These are phyloP conservation scores for Litoditis marina DNA, from an alignment of 2,888 invertebrate genomes.

Conservation along the genomic window DNA sequence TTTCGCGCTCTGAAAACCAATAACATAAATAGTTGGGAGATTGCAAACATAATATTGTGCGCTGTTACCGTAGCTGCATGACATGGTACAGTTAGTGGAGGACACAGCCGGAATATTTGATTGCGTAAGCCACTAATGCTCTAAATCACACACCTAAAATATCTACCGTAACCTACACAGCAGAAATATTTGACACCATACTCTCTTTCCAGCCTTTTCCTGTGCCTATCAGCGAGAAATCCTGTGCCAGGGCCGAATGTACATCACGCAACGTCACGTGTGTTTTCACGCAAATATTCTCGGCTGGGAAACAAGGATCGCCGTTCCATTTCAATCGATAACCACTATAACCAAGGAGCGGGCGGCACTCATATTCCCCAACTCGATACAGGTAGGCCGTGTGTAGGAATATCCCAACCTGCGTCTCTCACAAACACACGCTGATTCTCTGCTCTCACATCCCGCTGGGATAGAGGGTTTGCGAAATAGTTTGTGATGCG, in stretches of 20 bases:
- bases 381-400: conserved; percentile 79
- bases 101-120: too few species aligned
- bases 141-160: background rate
- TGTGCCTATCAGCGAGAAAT: conserved; percentile 95
- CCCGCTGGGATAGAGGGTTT: background rate
- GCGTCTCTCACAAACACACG: background rate
- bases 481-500: too few species aligned
- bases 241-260: conserved; percentile 87
- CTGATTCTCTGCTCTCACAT: too few species aligned
- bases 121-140: background rate
- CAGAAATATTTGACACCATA: too few species aligned
- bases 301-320: conserved; percentile 69
- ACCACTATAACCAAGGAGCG: conserved; percentile 90
- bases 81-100: too few species aligned
- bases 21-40: background rate
- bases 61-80: too few species aligned
- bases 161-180: background rate
- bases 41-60: too few species aligned
- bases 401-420: background rate
- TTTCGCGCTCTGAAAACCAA: too few species aligned
- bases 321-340: conserved; percentile 83
- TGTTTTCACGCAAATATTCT: conserved; percentile 98
- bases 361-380: conserved; percentile 84
- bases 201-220: conserved; percentile 78
- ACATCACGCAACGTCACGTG: conserved; percentile 88